Base-by-base conservation (phyloP, 1,140 invertebrate species). In the Tetragonula clypearis region DNA sequence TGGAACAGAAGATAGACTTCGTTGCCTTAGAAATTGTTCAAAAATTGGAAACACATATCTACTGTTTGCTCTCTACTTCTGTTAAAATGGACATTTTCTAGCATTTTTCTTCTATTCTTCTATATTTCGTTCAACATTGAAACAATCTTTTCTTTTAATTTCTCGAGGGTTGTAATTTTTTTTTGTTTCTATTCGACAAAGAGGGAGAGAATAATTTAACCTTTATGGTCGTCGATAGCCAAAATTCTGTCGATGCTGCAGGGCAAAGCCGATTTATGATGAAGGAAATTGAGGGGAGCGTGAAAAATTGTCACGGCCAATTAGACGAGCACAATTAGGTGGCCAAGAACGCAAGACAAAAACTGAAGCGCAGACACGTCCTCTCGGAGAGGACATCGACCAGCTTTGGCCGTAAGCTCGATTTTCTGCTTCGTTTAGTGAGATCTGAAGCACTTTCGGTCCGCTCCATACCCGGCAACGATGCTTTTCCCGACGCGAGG, bases 371-470 rank as follows among this genome's bases (percentile, higher is more conserved):
- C 41, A 53, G 66, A 76, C 56, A 74, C 30, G 58, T 60, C 23
- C 65, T 82, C 80, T 82, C 80, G 80, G 80, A 79, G 41, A 69
- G 80, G 80, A 79, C 66, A 69, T 79, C 76, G 82, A 68, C 60
- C 60, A 53, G 49, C 60, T 69, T 41, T n/a, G 62, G 77, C 41
- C 83, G 66, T 80, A 79, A 87, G 82, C 81, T 87, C 79, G 84
- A 89, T 87, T 91, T 88, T 89, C 83, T 82, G 84, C 86, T 90
- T 88, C 86, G 87, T 90, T 91, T 85, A 85, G 72, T 84, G 84
- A 79, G 79, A 83, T 83, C 79, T 83, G 76, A 87, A 73, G 76
- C 81, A 80, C 88, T 87, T 89, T 89, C 82, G 79, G 75, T 71
- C 80, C 87, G 77, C 49, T 77, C 72, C 35, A 58, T 60, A 41